Percentiles rank a stretch among this genome's conserved stretches.
Evolutionary conservation across 53 echinoderm and acorn worm species (phyloP).

Genomic region (Glandiceps talaboti): DNA sequence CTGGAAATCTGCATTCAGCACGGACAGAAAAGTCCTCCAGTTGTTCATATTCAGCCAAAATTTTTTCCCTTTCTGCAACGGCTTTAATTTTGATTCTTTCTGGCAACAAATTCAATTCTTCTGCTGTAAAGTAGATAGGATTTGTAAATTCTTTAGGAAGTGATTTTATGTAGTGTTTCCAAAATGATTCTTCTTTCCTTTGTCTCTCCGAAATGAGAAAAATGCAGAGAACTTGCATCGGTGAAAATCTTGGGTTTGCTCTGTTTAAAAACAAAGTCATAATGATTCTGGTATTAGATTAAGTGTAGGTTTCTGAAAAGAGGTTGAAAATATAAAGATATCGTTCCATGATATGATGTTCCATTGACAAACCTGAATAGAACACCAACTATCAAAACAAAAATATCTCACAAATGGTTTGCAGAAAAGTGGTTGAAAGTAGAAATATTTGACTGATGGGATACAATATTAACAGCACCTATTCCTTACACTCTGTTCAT

Average conservation of each 20-base stretch:
- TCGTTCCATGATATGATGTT: too few relatives aligned
- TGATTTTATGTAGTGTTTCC: conserved; percentile 51
- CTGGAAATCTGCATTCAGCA: conserved; percentile 18
- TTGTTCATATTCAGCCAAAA: conserved; percentile 29
- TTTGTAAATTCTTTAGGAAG: conserved; percentile 57
- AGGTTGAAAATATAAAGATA: too few relatives aligned
- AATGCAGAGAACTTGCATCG: conserved; percentile 40
- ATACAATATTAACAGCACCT: too few relatives aligned
- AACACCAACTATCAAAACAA: too few relatives aligned
- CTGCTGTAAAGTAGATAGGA: conserved; percentile 42
- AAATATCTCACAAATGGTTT: too few relatives aligned
- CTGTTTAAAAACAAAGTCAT: too few relatives aligned
- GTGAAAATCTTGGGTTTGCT: conserved; percentile 21
- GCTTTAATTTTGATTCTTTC: conserved; percentile 2
- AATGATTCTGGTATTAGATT: too few relatives aligned
- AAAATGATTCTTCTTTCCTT: conserved; percentile 39
- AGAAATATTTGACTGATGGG: too few relatives aligned
- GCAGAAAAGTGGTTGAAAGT: too few relatives aligned
- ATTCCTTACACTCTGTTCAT: too few relatives aligned
- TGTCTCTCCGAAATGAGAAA: conserved; percentile 55
- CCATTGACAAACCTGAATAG: too few relatives aligned
- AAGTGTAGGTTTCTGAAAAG: too few relatives aligned
- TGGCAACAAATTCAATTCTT: conserved; percentile 35
- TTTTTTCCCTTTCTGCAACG: conserved; percentile 13
- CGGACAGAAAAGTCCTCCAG: conserved; percentile 25